Evolutionary conservation across 2,797 vertebrate genomes (phyloP).

Genomic region (Danio kyathit): DNA sequence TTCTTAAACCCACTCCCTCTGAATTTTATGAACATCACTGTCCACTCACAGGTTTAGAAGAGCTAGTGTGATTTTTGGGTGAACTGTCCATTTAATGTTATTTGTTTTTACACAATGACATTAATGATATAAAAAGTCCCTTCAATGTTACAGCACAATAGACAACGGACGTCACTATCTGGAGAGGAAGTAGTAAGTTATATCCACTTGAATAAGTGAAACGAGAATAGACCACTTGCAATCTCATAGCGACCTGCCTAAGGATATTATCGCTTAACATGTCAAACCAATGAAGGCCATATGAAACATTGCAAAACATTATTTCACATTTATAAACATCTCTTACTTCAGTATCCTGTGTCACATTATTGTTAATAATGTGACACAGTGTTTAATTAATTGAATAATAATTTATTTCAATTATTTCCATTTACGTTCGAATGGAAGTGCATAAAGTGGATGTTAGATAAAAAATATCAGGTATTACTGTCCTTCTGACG

Average conservation of each 20-base stretch:
- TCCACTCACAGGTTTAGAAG: too few relatives aligned
- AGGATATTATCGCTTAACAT: conserved; percentile 6
- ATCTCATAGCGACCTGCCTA: neutral
- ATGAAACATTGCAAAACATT: neutral
- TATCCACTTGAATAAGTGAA: neutral
- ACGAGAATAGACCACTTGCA: neutral
- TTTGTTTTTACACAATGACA: neutral
- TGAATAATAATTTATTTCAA: too few relatives aligned
- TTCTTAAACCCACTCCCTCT: too few relatives aligned
- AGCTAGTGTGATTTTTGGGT: neutral
- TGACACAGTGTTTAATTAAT: too few relatives aligned
- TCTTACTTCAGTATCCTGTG: too few relatives aligned
- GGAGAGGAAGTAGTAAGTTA: conserved; percentile 2
- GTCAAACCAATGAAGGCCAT: neutral
- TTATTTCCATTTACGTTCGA: too few relatives aligned
- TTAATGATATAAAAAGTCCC: neutral
- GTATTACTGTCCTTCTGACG: too few relatives aligned
- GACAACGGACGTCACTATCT: neutral
- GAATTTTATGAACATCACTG: too few relatives aligned
- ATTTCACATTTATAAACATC: neutral
- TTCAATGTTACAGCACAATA: neutral
- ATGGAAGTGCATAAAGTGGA: too few relatives aligned
- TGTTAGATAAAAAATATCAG: too few relatives aligned
- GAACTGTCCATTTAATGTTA: neutral
- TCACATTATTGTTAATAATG: too few relatives aligned